Evolutionary conservation across 2,113 vertebrate species (phyloP).

Genomic region (Myrmecobius fasciatus): DNA sequence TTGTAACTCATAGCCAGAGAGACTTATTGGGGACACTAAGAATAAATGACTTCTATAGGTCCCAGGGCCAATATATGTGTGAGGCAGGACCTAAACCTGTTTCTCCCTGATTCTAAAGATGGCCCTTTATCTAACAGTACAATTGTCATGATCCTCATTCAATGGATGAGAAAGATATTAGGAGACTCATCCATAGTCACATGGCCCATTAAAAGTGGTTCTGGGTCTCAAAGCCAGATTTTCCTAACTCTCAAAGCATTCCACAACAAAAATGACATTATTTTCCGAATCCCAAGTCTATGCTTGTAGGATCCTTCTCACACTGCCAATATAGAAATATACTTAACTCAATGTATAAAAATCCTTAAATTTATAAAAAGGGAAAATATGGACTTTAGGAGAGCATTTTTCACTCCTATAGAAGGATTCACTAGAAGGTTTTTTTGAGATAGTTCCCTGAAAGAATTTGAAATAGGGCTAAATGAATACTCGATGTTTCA

Average conservation of each 20-base stretch:
- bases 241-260: background rate
- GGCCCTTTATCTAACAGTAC: background rate
- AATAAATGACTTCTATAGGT: background rate
- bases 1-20: background rate
- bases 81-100: background rate
- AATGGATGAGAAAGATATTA: background rate
- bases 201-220: background rate
- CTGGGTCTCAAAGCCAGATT: background rate
- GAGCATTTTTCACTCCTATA: conserved; percentile 5
- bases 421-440: conserved; percentile 12
- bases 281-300: background rate
- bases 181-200: background rate
- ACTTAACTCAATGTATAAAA: background rate
- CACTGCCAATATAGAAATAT: background rate
- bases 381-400: background rate
- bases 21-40: background rate
- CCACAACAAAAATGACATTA: background rate
- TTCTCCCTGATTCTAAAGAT: background rate
- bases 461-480: conserved; percentile 14
- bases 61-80: background rate
- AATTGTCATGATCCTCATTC: background rate
- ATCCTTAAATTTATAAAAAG: background rate
- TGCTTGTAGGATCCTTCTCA: background rate
- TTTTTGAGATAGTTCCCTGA: background rate
- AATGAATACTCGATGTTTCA: background rate